These are phyloP conservation scores for Tiphia femorata DNA, from an alignment of 2,888 invertebrate species.

Conservation along the genomic window DNA sequence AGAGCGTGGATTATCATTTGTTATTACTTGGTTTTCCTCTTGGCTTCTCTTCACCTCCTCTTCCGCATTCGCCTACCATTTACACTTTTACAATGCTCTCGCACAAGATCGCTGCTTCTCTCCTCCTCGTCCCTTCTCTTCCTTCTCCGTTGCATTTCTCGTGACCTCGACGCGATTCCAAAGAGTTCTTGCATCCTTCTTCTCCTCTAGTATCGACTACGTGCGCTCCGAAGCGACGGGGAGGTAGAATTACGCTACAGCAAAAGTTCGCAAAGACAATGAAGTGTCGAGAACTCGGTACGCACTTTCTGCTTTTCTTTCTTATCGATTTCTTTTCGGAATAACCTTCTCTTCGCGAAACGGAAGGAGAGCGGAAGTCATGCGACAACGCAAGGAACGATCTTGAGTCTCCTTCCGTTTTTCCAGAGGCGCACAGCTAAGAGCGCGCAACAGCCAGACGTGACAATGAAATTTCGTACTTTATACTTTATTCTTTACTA, in stretches of 20 bases:
- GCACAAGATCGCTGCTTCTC: constrained; percentile 14
- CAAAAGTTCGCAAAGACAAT: constrained; percentile 14
- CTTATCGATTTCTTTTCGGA: neutral
- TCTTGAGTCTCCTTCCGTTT: too few species aligned
- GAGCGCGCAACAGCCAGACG: too few species aligned
- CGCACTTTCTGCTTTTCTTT: neutral
- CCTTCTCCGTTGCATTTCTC: neutral
- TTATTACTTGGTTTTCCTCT: constrained; percentile 23
- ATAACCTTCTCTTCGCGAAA: neutral
- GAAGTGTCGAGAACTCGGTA: neutral
- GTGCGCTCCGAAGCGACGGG: constrained; percentile 5
- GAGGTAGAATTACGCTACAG: constrained; percentile 20
- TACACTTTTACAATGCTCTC: constrained; percentile 5
- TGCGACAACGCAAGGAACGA: too few species aligned
- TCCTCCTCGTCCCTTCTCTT: neutral
- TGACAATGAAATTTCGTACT: too few species aligned
- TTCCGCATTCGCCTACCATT: constrained; percentile 2
- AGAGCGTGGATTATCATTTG: constrained; percentile 52
- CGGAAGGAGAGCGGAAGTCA: too few species aligned
- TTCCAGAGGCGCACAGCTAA: too few species aligned
- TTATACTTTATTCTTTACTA: too few species aligned
- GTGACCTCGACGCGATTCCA: constrained; percentile 2
- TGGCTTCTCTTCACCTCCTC: constrained; percentile 12
- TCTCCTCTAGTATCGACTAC: constrained; percentile 5
- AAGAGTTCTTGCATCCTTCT: neutral